These are phyloP conservation scores for Nephotettix cincticeps DNA, from an alignment of 1,140 invertebrate genomes.

Conservation along the genomic window DNA sequence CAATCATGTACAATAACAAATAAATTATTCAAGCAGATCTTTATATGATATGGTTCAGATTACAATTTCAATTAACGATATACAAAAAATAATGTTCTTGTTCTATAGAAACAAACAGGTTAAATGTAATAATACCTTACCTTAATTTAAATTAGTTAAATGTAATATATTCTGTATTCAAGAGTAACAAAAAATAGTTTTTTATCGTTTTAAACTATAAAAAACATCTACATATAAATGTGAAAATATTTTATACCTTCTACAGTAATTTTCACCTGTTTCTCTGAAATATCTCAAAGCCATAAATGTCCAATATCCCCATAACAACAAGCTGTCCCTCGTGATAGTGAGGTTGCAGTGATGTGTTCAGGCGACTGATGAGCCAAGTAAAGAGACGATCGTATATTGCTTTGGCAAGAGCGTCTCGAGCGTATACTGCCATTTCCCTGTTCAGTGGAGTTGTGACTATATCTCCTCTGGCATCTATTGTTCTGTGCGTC, in stretches of 20 bases:
- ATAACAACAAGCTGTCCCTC: constrained; percentile 64
- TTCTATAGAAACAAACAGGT: too few species aligned
- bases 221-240: neutral
- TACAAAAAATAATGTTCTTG: too few species aligned
- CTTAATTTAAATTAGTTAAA: too few species aligned
- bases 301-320: constrained; percentile 84
- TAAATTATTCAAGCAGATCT: too few species aligned
- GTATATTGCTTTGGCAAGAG: constrained; percentile 84
- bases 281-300: constrained; percentile 78
- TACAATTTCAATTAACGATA: too few species aligned
- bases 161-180: too few species aligned
- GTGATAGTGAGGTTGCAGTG: constrained; percentile 59
- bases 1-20: too few species aligned
- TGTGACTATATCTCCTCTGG: constrained; percentile 77
- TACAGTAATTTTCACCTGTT: constrained; percentile 56
- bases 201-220: too few species aligned
- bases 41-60: too few species aligned
- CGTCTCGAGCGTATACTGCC: constrained; percentile 79
- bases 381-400: constrained; percentile 89
- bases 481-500: constrained; percentile 82
- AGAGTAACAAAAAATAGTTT: too few species aligned
- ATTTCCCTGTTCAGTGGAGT: constrained; percentile 72
- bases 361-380: constrained; percentile 75
- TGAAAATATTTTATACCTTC: neutral
- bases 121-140: too few species aligned